Base-by-base conservation (phyloP, 1,140 invertebrate species). In the Littorina saxatilis region DNA sequence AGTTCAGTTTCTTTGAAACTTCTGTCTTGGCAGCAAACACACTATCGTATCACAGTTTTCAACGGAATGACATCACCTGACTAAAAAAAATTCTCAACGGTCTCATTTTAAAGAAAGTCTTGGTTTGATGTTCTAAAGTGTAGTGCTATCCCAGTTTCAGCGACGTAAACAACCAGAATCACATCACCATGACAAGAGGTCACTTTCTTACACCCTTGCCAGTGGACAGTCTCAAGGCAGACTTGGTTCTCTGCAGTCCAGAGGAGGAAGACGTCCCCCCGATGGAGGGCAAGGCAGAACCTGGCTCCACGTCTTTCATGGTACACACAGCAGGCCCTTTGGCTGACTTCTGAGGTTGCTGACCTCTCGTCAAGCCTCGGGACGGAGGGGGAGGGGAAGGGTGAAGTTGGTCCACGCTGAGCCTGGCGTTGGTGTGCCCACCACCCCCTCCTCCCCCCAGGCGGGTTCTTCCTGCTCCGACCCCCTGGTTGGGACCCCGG, bases 281-380 rank as follows among this genome's bases (percentile, higher is more conserved):
- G 27, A 50, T n/a, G 7, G 61, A 40, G 15, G 63, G 39, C 23
- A 63, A n/a, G 2, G 15, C 43, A n/a, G n/a, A n/a, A n/a, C n/a
- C n/a, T 1, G 61, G 40, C 27, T 50, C 78, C n/a, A n/a, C n/a
- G 1, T 80, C 78, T 29, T 80, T 80, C 40, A 80, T 17, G 39
- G 63, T n/a, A 23, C 78, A 80, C 13, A 80, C 29, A 15, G 78
- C 17, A 3, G 78, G 63, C 0, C 43, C 29, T 2, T 27, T 66
- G 13, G 76, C 35, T 58, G 17, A 20, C 29, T 47, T 58, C 27
- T 74, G 50, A 0, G 72, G 70, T 35, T 17, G 35, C 37, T 32
- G 63, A 5, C 20, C 15, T 50, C 32, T 79, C 23, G 77, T 29
- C 40, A 39, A 11, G 40, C 40, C 23, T 35, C 63, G 77, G 58